A percentile compares a stretch with the other conserved stretches of the same genome.
Evolutionary conservation across 1,140 invertebrate genomes (phyloP).

Genomic region (Camponotus vicinus): DNA sequence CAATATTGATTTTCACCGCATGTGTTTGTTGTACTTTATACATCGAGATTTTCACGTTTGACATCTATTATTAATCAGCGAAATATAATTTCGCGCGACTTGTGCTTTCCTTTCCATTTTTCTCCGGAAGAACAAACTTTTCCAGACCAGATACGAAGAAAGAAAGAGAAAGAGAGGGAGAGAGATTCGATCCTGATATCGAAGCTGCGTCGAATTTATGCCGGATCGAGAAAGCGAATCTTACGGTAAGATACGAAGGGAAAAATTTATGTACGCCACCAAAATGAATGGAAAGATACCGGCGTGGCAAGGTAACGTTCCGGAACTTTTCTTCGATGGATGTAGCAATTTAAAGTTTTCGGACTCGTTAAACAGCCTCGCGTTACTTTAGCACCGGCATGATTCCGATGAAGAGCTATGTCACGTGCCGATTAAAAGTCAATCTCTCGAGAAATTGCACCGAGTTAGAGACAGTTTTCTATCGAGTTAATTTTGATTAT

Average conservation of each 20-base stretch:
- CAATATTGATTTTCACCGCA: constrained; percentile 10
- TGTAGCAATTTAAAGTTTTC: constrained; percentile 51
- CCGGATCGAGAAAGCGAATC: constrained; percentile 45
- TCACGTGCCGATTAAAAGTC: constrained; percentile 38
- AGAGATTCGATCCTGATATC: constrained; percentile 30
- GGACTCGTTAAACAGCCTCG: constrained; percentile 30
- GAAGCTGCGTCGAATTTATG: constrained; percentile 50
- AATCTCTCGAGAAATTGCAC: neutral
- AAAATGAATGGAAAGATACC: constrained; percentile 56
- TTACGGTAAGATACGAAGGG: constrained; percentile 43
- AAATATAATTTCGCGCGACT: constrained; percentile 29
- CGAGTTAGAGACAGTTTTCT: neutral
- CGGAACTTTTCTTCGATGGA: constrained; percentile 40
- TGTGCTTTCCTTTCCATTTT: neutral
- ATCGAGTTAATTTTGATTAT: constrained; percentile 5
- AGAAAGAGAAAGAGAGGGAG: neutral
- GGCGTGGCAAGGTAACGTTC: constrained; percentile 31
- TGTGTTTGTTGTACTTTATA: constrained; percentile 10
- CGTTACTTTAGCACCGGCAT: constrained; percentile 46
- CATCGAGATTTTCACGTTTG: constrained; percentile 2
- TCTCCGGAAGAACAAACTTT: constrained; percentile 27
- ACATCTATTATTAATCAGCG: constrained; percentile 31
- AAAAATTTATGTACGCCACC: constrained; percentile 44
- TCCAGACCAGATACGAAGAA: neutral
- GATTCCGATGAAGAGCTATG: constrained; percentile 4